Evolutionary conservation across 2,888 invertebrate species (phyloP).

Genomic region (Hypselothyrea guttata): DNA sequence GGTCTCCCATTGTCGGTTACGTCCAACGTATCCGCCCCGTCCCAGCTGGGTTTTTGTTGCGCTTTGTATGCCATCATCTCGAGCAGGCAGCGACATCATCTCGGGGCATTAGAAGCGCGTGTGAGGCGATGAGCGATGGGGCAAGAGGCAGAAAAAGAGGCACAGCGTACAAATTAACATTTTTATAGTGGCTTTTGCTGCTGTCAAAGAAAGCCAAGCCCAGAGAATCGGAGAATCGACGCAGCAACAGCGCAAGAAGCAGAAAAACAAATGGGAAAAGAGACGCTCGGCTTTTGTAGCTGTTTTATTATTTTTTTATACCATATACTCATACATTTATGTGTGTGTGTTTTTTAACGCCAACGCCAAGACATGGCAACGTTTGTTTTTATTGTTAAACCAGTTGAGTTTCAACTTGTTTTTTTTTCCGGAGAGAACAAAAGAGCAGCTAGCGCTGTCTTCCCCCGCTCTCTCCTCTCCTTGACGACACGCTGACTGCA

Average conservation of each 20-base stretch:
- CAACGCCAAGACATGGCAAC: conserved; percentile 47
- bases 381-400: conserved; percentile 60
- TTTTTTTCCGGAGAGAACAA: conserved; percentile 47
- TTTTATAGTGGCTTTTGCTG: conserved; percentile 52
- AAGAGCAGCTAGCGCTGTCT: conserved; percentile 41
- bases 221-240: conserved; percentile 58
- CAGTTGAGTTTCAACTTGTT: conserved; percentile 56
- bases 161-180: conserved; percentile 60
- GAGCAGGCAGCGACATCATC: conserved; percentile 21
- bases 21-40: no score
- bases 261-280: conserved; percentile 22
- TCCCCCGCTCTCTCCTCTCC: conserved; percentile 15
- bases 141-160: conserved; percentile 55
- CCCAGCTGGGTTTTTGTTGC: not conserved
- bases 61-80: conserved; percentile 26
- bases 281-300: conserved; percentile 43
- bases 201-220: conserved; percentile 69
- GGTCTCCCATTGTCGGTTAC: no score
- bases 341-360: conserved; percentile 43
- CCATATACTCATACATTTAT: no score
- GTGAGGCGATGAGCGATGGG: conserved; percentile 59
- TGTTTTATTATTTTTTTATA: conserved; percentile 12
- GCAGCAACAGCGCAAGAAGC: conserved; percentile 30
- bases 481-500: conserved; percentile 57
- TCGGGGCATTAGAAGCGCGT: conserved; percentile 67